Percentiles rank a stretch among this genome's conserved stretches.
Evolutionary conservation across 2,797 vertebrate species (phyloP).

Genomic region (Myotis pilosus): DNA sequence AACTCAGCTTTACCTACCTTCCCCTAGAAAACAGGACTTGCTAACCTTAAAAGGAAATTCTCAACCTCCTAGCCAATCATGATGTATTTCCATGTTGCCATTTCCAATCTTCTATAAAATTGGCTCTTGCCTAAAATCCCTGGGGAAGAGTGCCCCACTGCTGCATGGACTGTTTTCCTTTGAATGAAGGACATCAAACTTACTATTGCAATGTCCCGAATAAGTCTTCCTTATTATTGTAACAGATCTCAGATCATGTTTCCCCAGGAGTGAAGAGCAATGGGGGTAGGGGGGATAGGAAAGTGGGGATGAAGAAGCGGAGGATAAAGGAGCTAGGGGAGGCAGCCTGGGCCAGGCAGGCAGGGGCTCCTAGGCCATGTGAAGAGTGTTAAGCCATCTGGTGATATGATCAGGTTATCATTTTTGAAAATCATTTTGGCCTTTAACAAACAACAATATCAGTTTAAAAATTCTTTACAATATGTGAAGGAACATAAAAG

Average conservation of each 20-base stretch:
- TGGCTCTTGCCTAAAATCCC: background rate
- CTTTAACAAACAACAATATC: conserved; percentile 42
- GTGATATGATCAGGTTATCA: background rate
- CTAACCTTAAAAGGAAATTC: background rate
- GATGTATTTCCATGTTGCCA: background rate
- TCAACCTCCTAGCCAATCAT: background rate
- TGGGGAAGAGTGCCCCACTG: background rate
- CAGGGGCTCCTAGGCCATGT: background rate
- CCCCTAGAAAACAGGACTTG: background rate
- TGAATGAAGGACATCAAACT: background rate
- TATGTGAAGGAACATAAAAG: background rate
- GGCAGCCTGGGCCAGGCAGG: background rate
- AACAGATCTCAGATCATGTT: background rate
- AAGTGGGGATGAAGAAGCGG: background rate
- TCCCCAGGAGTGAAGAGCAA: background rate
- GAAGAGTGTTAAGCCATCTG: conserved; percentile 12
- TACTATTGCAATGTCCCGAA: background rate
- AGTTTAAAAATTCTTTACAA: conserved; percentile 14
- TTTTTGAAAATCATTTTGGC: conserved; percentile 22
- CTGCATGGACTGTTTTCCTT: background rate
- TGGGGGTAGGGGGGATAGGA: background rate
- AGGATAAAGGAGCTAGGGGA: background rate
- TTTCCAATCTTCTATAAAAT: background rate
- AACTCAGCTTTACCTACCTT: background rate
- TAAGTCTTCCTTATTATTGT: background rate